Evolutionary conservation across 2,888 invertebrate species (phyloP).

Genomic region (Heliconius aoede): DNA sequence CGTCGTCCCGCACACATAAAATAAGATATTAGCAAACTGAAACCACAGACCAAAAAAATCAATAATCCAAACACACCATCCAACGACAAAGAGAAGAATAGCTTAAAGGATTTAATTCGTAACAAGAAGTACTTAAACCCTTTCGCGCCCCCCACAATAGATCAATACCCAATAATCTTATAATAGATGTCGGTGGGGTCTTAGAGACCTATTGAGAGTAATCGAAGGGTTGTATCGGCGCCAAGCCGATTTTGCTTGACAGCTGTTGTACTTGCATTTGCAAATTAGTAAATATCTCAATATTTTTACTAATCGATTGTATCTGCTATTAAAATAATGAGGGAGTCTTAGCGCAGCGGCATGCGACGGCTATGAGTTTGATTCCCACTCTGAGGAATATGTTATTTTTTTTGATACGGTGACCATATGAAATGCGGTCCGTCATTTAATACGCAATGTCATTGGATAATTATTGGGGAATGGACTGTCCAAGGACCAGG

Average conservation of each 20-base stretch:
- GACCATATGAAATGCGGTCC: neutral
- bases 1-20: neutral
- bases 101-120: constrained; percentile 54
- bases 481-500: neutral
- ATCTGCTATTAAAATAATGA: neutral
- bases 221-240: constrained; percentile 61
- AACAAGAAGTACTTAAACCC: constrained; percentile 71
- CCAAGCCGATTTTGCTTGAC: constrained; percentile 63
- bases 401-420: too few species aligned
- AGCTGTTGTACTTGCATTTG: constrained; percentile 52
- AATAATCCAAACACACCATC: constrained; percentile 42
- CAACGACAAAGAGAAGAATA: constrained; percentile 35
- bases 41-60: constrained; percentile 29
- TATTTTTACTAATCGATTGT: neutral
- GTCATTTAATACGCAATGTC: neutral
- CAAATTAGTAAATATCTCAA: constrained; percentile 25
- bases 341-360: too few species aligned
- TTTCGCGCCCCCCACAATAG: constrained; percentile 77
- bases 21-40: constrained; percentile 22
- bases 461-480: neutral
- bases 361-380: too few species aligned
- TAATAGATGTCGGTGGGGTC: constrained; percentile 66
- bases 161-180: constrained; percentile 82
- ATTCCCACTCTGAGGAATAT: too few species aligned
- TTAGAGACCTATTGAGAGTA: constrained; percentile 56